These are phyloP conservation scores for Phaedon cochleariae DNA, from an alignment of 2,888 invertebrate genomes.

Conservation along the genomic window DNA sequence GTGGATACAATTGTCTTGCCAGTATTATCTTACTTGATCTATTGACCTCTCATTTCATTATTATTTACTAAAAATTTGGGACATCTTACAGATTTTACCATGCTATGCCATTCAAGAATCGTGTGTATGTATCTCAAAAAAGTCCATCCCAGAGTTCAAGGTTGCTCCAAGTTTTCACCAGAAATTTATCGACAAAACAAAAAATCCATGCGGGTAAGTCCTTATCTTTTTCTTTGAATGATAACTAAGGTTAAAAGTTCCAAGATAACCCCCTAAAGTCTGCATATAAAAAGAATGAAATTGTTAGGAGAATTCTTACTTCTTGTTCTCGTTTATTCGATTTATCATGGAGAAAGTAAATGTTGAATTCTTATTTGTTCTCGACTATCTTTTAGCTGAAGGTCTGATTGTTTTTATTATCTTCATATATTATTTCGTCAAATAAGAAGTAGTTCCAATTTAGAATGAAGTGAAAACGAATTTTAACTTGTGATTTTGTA, in stretches of 20 bases:
- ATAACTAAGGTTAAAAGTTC: conserved; percentile 30
- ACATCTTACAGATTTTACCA: conserved; percentile 22
- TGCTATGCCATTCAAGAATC: conserved; percentile 19
- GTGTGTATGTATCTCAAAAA: conserved; percentile 19
- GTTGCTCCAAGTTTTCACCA: conserved; percentile 23
- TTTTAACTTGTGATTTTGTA: conserved; percentile 17
- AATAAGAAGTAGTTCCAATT: not conserved
- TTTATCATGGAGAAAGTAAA: conserved; percentile 25
- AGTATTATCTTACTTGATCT: not conserved
- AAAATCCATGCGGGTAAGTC: conserved; percentile 40
- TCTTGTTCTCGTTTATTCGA: not conserved
- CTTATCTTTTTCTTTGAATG: conserved; percentile 22
- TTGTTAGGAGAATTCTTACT: not conserved
- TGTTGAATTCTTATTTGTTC: conserved; percentile 26
- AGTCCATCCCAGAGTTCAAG: conserved; percentile 20
- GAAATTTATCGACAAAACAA: conserved; percentile 36
- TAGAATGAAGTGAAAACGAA: not conserved
- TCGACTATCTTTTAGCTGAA: conserved; percentile 24
- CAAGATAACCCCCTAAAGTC: conserved; percentile 30
- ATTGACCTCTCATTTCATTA: not conserved
- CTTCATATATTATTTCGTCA: no score
- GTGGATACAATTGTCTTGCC: not conserved
- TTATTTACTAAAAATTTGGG: not conserved
- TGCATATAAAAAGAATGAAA: conserved; percentile 19
- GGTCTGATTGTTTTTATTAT: conserved; percentile 29